These are phyloP conservation scores for Drosophila mayaguana DNA, from an alignment of 2,888 invertebrate species.

Conservation along the genomic window DNA sequence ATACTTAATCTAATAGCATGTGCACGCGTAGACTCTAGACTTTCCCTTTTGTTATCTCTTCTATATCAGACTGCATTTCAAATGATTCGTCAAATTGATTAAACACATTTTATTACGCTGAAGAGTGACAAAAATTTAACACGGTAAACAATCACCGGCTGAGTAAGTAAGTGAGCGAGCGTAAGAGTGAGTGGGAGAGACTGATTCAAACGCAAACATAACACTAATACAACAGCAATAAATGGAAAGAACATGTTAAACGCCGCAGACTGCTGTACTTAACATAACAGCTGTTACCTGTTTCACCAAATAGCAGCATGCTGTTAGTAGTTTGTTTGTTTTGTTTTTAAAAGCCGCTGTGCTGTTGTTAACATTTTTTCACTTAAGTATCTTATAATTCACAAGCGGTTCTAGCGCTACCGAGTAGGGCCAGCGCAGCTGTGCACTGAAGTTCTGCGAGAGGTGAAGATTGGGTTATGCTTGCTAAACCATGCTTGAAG, in stretches of 20 bases:
- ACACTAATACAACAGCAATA: constrained; percentile 12
- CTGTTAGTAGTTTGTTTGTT: not conserved
- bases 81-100: not conserved
- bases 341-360: not conserved
- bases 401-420: constrained; percentile 50
- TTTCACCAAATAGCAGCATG: not conserved
- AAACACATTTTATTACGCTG: constrained; percentile 25
- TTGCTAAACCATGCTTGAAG: constrained; percentile 72
- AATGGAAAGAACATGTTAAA: constrained; percentile 4
- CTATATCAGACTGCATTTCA: constrained; percentile 1
- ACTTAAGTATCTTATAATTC: constrained; percentile 43
- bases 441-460: constrained; percentile 21
- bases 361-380: constrained; percentile 6
- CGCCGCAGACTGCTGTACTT: not conserved
- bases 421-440: not conserved
- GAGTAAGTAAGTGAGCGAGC: not conserved
- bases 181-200: not conserved
- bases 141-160: not conserved
- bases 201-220: not conserved
- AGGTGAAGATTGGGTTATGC: constrained; percentile 80
- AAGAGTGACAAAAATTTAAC: constrained; percentile 31
- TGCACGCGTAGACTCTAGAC: not conserved
- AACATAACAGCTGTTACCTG: constrained; percentile 8
- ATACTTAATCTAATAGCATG: not conserved
- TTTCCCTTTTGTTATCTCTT: not conserved